Conservation (phyloP, 1,140 invertebrate genomes). For the Lepidurus couesii region DNA sequence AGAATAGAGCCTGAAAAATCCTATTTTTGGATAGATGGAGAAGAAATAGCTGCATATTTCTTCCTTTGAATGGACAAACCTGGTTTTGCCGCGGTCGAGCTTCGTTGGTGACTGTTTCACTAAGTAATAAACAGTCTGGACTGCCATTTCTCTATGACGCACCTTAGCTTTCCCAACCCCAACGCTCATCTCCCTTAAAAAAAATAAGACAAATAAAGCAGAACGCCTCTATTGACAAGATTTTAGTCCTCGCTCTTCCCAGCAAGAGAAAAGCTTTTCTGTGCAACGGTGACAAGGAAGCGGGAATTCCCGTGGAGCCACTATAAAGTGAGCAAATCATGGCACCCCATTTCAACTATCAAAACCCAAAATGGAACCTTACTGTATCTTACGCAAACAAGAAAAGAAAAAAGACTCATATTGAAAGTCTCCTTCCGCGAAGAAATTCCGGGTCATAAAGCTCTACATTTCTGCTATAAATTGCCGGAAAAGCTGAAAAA, state of each 20-base stretch:
- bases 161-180: background rate
- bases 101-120: background rate
- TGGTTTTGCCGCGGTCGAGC: background rate
- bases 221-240: background rate
- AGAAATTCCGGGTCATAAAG: background rate
- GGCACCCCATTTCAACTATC: background rate
- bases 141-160: background rate
- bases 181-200: background rate
- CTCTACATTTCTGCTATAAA: background rate
- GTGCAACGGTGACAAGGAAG: background rate
- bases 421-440: background rate
- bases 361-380: background rate
- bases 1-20: background rate
- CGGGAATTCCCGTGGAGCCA: background rate
- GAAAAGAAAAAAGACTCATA: background rate
- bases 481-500: background rate
- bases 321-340: constrained; percentile 15
- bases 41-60: background rate
- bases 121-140: constrained; percentile 9
- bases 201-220: background rate
- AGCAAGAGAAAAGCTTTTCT: background rate
- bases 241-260: background rate
- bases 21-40: background rate
- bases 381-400: background rate
- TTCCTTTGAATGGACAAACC: background rate